These are phyloP conservation scores for Volucella inflata DNA, from an alignment of 2,888 invertebrate genomes.

Conservation along the genomic window DNA sequence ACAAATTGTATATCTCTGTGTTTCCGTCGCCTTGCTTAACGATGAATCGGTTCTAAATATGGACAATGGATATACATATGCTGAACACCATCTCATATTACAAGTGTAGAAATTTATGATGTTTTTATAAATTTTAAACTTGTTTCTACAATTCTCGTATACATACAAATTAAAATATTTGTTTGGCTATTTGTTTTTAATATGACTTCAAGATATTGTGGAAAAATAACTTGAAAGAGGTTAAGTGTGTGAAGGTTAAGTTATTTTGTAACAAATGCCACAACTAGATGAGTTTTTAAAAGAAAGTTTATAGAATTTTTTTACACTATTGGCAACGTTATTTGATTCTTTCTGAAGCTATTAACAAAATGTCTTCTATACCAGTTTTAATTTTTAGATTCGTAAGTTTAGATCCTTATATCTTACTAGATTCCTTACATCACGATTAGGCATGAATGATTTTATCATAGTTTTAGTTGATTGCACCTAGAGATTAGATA, in stretches of 20 bases:
- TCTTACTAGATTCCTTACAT: no score
- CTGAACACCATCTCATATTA: slow-evolving; percentile 63
- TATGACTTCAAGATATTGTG: not conserved
- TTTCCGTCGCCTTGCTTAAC: slow-evolving; percentile 20
- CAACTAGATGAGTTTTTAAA: not conserved
- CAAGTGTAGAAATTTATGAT: slow-evolving; percentile 52
- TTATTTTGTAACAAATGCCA: not conserved
- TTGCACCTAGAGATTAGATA: no score
- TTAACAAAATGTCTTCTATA: no score
- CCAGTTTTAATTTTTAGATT: no score
- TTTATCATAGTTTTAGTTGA: no score
- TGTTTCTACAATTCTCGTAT: not conserved
- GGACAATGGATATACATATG: slow-evolving; percentile 53
- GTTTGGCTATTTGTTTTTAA: not conserved
- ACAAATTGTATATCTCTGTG: slow-evolving; percentile 42
- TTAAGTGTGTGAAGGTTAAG: slow-evolving; percentile 49
- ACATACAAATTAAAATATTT: not conserved
- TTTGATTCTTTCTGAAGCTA: no score
- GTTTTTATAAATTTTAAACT: slow-evolving; percentile 8
- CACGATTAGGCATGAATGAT: no score
- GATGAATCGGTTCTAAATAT: slow-evolving; percentile 67
- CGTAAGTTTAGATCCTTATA: no score
- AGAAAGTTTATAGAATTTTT: not conserved
- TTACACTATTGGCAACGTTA: not conserved
- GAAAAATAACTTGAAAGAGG: no score